A percentile compares a stretch with the other conserved stretches of the same genome.
phyloP scores from a whole-genome alignment of 2,888 invertebrate genomes.

The Euzetes globulus region DNA sequence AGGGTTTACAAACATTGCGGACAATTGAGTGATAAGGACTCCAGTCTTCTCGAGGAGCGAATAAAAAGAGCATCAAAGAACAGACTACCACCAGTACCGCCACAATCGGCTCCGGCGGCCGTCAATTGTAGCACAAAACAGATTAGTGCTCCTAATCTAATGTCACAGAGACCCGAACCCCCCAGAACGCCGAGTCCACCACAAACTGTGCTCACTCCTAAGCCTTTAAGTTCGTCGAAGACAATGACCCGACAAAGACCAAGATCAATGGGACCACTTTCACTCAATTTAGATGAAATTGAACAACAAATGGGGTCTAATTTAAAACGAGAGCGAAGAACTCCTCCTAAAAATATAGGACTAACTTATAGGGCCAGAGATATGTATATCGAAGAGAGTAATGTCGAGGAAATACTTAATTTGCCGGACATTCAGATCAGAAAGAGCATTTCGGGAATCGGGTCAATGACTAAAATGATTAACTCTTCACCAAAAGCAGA shows the following conservation, averaged over 20 bases:
- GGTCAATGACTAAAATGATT: not conserved
- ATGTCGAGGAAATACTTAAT: slow-evolving; percentile 16
- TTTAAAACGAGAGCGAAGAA: not conserved
- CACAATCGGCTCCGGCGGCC: slow-evolving; percentile 57
- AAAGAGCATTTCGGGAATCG: not conserved
- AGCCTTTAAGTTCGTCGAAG: slow-evolving; percentile 32
- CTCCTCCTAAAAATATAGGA: slow-evolving; percentile 2
- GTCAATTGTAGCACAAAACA: not conserved
- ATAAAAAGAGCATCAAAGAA: slow-evolving; percentile 62
- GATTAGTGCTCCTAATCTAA: not conserved
- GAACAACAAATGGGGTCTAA: slow-evolving; percentile 28
- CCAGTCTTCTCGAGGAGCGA: slow-evolving; percentile 85
- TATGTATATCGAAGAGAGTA: slow-evolving; percentile 1
- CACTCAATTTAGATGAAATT: slow-evolving; percentile 39
- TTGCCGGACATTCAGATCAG: slow-evolving; percentile 16
- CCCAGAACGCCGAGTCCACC: slow-evolving; percentile 33
- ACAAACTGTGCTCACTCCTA: slow-evolving; percentile 31
- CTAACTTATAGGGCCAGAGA: slow-evolving; percentile 5
- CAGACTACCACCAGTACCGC: not conserved
- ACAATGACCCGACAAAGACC: not conserved
- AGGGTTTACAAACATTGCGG: slow-evolving; percentile 83
- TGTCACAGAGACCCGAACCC: not conserved
- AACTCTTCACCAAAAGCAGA: slow-evolving; percentile 45
- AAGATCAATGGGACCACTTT: slow-evolving; percentile 36
- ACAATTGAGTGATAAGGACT: slow-evolving; percentile 88